phyloP scores from a whole-genome alignment of 2,113 vertebrate species.

The Rhodinocichla rosea region DNA sequence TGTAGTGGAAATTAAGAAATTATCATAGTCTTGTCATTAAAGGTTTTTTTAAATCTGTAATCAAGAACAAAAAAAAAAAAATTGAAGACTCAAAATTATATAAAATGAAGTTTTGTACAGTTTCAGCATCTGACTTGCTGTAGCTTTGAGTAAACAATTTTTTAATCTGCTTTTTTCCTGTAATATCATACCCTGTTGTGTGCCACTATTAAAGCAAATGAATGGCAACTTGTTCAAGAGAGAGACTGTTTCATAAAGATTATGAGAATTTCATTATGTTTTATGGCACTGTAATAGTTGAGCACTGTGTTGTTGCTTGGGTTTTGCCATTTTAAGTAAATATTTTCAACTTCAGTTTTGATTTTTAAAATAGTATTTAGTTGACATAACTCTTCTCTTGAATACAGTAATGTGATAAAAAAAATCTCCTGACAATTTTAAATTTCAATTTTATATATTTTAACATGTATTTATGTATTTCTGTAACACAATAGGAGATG shows the following conservation, averaged over 20 bases:
- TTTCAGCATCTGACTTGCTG: background rate
- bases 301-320: background rate
- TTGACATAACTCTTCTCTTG: background rate
- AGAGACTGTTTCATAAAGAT: background rate
- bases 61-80: background rate
- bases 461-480: slow-evolving; percentile 3
- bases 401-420: background rate
- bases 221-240: background rate
- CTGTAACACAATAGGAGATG: slow-evolving; percentile 86
- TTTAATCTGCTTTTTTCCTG: background rate
- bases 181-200: background rate
- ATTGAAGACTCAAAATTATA: background rate
- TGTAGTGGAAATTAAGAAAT: background rate
- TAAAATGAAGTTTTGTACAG: background rate
- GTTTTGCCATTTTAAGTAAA: background rate
- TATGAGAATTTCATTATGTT: background rate
- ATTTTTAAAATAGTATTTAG: background rate
- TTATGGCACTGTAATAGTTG: background rate
- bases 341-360: background rate
- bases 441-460: background rate
- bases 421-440: background rate
- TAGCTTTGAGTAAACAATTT: background rate
- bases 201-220: background rate
- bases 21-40: background rate
- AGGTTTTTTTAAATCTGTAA: background rate